Base-by-base conservation (phyloP, 2,797 vertebrate genomes). In the Diceros bicornis region DNA sequence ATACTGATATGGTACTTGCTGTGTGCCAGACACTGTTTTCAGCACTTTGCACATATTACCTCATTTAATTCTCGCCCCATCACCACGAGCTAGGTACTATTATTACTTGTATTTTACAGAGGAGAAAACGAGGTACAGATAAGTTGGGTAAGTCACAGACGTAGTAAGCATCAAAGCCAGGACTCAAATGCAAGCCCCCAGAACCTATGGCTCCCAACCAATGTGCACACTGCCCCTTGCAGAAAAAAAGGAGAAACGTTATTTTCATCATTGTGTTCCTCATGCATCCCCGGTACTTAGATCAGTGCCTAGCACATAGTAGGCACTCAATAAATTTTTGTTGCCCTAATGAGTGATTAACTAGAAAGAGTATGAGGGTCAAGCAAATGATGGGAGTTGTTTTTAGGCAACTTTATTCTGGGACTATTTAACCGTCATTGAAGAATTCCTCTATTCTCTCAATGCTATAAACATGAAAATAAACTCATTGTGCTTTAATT, bases 381-480 rank as follows among this genome's bases (percentile, higher is more conserved):
- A 27, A 89, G 52, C 44, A 96, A 41, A 62, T 20, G 11, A 47
- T 27, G 3, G 7, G 27, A 20, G 14, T 34, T 92, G 10, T 90
- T 94, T 86, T 50, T 57, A 87, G 29, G 62, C 2, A 10, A 61
- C n/a, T 95, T 94, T 88, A 77, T 62, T 83, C 34, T 66, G 37
- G 55, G 37, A 74, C 57, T 85, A 62, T 85, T 82, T 55, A 88
- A 90, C 2, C 7, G 25, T 52, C 21, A 47, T 0, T 64, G 25
- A 16, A 66, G 20, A 92, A 50, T 10, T 62, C 6, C 29, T 82
- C 71, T 89, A 9, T 90, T 62, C 32, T 85, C 79, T 94, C 59
- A 82, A n/a, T 85, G 69, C 44, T 83, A 20, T 37, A 74, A 95
- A 69, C 4, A 69, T 41, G 62, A 94, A 90, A 93, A 81, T 47